These are phyloP conservation scores for Drosophila ananassae DNA, from an alignment of 1,140 invertebrate species.

Conservation along the genomic window DNA sequence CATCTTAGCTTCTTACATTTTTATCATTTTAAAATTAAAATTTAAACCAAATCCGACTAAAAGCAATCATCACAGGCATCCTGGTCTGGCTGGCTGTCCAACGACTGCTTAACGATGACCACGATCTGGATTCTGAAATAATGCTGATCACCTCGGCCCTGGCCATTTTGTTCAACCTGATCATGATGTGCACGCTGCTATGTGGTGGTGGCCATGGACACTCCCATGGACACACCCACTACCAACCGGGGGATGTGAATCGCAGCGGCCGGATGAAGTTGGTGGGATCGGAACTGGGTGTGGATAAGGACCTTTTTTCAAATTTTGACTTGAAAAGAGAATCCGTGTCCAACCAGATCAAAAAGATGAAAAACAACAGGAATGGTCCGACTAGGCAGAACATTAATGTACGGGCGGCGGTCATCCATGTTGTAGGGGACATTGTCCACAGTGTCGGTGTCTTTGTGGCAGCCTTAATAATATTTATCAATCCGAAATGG, in stretches of 20 bases:
- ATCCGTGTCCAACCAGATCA: slow-evolving; percentile 25
- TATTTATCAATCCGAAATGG: slow-evolving; percentile 87
- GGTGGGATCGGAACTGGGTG: too few relatives aligned
- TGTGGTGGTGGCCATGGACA: slow-evolving; percentile 85
- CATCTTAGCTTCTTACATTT: too few relatives aligned
- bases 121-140: slow-evolving; percentile 91
- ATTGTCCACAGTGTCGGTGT: slow-evolving; percentile 95
- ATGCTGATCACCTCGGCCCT: slow-evolving; percentile 94
- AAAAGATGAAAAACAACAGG: neutral
- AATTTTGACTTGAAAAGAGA: neutral
- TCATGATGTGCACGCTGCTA: slow-evolving; percentile 88
- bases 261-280: neutral
- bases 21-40: too few relatives aligned
- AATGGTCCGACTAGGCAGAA: slow-evolving; percentile 84
- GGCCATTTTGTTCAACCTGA: slow-evolving; percentile 92
- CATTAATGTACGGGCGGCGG: slow-evolving; percentile 94
- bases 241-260: neutral
- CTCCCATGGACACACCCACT: slow-evolving; percentile 40
- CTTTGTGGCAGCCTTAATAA: slow-evolving; percentile 91
- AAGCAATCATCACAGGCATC: slow-evolving; percentile 85
- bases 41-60: neutral
- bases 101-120: slow-evolving; percentile 89
- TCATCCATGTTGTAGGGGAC: slow-evolving; percentile 96
- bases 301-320: neutral
- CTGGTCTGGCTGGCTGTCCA: slow-evolving; percentile 92